Evolutionary conservation across 2,888 invertebrate genomes (phyloP).

Genomic region (Cyclophora albipunctata): DNA sequence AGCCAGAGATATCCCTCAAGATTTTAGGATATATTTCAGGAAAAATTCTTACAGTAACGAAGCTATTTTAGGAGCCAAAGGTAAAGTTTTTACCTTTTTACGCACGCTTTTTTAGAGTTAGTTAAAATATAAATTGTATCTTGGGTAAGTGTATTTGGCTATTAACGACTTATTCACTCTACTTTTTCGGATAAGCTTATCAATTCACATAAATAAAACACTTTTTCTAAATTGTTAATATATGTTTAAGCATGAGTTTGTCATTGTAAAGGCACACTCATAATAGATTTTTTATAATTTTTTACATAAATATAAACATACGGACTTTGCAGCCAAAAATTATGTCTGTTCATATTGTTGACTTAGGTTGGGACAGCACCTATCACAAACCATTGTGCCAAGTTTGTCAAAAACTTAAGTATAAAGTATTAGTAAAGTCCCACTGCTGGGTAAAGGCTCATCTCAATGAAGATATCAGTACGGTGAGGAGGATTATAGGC

Average conservation of each 20-base stretch:
- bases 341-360: too few species aligned
- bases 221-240: neutral
- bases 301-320: too few species aligned
- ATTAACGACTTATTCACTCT: neutral
- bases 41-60: constrained; percentile 76
- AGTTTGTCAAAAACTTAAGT: too few species aligned
- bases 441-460: too few species aligned
- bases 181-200: neutral
- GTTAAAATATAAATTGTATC: neutral
- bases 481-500: too few species aligned
- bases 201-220: neutral
- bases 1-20: constrained; percentile 83
- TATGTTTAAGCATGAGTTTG: neutral
- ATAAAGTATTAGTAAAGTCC: too few species aligned
- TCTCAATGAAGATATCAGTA: too few species aligned
- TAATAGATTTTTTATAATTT: neutral
- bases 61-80: constrained; percentile 80
- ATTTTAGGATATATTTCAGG: constrained; percentile 80
- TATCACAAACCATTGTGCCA: too few species aligned
- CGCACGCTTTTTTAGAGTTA: neutral
- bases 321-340: too few species aligned
- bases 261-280: neutral
- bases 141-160: neutral
- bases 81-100: constrained; percentile 34
- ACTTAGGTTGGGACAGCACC: too few species aligned